A percentile compares a stretch with the other conserved stretches of the same genome.
Evolutionary conservation across 2,113 vertebrate genomes (phyloP).

Genomic region (Laterallus jamaicensis): DNA sequence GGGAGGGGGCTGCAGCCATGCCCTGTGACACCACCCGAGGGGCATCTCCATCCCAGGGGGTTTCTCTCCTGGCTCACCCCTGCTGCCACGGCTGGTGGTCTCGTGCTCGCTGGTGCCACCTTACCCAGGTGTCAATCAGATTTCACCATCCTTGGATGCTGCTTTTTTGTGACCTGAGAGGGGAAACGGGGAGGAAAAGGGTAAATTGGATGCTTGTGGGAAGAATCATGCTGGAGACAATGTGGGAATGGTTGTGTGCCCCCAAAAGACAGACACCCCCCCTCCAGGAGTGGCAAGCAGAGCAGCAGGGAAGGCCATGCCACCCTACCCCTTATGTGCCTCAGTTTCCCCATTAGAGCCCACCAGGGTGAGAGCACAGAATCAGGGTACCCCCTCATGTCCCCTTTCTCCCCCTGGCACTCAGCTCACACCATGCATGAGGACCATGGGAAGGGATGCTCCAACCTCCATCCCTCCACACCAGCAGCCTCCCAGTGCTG

Average conservation of each 20-base stretch:
- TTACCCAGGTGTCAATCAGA: not conserved
- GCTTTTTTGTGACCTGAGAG: not conserved
- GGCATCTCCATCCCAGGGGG: too few species aligned
- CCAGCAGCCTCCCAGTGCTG: not conserved
- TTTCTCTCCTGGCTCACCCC: not conserved
- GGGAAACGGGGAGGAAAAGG: not conserved
- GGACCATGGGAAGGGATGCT: not conserved
- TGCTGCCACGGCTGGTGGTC: accelerated
- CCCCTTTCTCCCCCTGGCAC: too few species aligned
- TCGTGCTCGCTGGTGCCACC: accelerated
- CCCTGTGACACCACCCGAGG: too few species aligned
- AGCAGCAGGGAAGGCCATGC: not conserved
- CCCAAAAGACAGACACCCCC: too few species aligned
- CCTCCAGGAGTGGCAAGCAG: not conserved
- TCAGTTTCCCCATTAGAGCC: not conserved
- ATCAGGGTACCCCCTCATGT: too few species aligned
- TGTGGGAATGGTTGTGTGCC: accelerated
- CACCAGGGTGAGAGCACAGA: too few species aligned
- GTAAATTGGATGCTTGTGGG: not conserved
- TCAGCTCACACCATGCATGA: too few species aligned
- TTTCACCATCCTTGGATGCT: not conserved
- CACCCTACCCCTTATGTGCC: accelerated
- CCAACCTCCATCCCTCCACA: too few species aligned
- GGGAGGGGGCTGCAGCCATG: too few species aligned
- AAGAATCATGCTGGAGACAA: accelerated